These are phyloP conservation scores for Amblyraja radiata DNA, from an alignment of 2,797 vertebrate species.

Conservation along the genomic window DNA sequence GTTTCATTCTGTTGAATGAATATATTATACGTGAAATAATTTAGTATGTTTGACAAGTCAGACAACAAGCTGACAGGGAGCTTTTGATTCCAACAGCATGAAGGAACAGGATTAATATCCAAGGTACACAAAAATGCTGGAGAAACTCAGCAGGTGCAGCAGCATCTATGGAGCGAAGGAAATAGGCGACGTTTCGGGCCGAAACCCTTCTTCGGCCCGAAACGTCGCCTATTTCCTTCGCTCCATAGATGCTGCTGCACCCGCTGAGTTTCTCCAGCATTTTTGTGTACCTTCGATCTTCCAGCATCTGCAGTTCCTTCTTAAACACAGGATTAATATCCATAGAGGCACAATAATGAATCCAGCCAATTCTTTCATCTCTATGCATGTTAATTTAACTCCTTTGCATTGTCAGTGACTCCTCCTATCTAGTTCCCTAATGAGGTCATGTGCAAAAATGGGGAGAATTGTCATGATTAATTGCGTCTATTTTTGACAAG, in stretches of 20 bases:
- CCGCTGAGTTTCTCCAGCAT: too few relatives aligned
- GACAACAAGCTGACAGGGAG: background rate
- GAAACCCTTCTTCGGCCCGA: too few relatives aligned
- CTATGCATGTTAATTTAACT: background rate
- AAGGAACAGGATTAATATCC: conserved; percentile 4
- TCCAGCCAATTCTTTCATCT: conserved; percentile 2
- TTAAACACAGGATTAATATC: conserved; percentile 21
- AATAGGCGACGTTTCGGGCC: too few relatives aligned
- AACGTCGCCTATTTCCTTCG: too few relatives aligned
- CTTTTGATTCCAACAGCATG: background rate
- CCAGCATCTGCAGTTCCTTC: too few relatives aligned
- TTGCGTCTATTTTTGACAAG: conserved; percentile 1
- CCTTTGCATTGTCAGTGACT: conserved; percentile 21
- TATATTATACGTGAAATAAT: background rate
- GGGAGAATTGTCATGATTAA: background rate
- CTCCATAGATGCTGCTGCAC: too few relatives aligned
- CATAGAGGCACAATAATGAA: conserved; percentile 17
- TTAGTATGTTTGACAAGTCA: background rate
- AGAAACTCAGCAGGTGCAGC: too few relatives aligned
- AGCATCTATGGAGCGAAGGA: too few relatives aligned
- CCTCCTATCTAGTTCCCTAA: conserved; percentile 8
- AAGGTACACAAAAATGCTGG: too few relatives aligned
- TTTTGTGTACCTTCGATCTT: too few relatives aligned
- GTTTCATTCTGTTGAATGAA: background rate
- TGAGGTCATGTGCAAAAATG: conserved; percentile 13